A percentile compares a stretch with the other conserved stretches of the same genome.
Conservation (phyloP, 37 sponge, comb jelly and placozoan species). For the Eunapius fragilis region DNA sequence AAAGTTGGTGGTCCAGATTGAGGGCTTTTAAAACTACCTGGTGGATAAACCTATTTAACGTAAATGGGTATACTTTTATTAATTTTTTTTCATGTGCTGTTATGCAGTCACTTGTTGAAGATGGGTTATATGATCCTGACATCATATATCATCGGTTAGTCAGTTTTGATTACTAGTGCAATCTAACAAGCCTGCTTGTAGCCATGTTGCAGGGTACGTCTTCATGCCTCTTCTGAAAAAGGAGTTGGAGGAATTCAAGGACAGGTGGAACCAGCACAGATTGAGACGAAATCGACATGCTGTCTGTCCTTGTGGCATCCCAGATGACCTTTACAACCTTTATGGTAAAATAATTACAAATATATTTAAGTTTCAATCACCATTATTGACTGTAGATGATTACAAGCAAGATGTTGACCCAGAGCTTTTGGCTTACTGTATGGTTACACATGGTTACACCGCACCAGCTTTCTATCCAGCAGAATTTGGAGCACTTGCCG, state of each 20-base stretch:
- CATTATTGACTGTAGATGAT: not conserved
- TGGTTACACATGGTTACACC: constrained; percentile 6
- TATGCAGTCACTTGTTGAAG: constrained; percentile 17
- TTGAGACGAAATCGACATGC: constrained; percentile 3
- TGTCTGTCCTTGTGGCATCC: constrained; percentile 38
- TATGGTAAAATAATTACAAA: no score
- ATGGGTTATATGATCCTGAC: constrained; percentile 28
- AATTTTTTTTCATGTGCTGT: not conserved
- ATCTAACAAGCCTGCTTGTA: not conserved
- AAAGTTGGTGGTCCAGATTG: constrained; percentile 4
- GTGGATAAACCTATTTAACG: constrained; percentile 31
- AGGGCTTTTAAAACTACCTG: not conserved
- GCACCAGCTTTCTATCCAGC: constrained; percentile 22
- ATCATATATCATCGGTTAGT: constrained; percentile 2
- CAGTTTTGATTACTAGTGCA: no score
- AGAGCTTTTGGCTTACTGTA: constrained; percentile 17
- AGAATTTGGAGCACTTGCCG: constrained; percentile 28
- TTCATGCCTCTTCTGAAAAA: constrained; percentile 15
- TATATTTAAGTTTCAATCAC: not conserved
- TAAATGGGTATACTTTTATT: not conserved
- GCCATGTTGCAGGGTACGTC: constrained; percentile 27
- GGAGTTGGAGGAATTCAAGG: constrained; percentile 20
- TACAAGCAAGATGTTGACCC: constrained; percentile 18
- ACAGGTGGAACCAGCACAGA: constrained; percentile 33
- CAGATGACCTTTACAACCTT: constrained; percentile 37